Conservation (phyloP, 2,888 invertebrate genomes). For the Petrolisthes cinctipes region DNA sequence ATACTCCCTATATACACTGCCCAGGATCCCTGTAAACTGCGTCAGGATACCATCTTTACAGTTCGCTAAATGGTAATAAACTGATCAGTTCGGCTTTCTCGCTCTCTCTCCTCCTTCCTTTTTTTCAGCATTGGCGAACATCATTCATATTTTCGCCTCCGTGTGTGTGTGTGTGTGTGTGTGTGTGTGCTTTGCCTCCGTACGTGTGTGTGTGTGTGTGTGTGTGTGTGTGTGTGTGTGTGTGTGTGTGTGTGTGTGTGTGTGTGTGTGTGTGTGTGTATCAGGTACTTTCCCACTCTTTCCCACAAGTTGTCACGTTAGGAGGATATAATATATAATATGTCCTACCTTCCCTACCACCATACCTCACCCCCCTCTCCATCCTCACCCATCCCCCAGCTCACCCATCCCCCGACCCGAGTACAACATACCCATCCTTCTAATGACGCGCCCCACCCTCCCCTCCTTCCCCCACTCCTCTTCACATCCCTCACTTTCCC, state of each 20-base stretch:
- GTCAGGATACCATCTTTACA: constrained; percentile 30
- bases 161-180: neutral
- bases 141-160: constrained; percentile 17
- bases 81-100: constrained; percentile 11
- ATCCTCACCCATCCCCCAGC: neutral
- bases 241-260: neutral
- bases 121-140: constrained; percentile 9
- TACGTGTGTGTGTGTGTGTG: too few relatives aligned
- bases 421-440: neutral
- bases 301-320: neutral
- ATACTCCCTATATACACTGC: constrained; percentile 34
- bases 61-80: constrained; percentile 43
- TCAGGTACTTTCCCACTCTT: neutral
- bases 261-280: neutral
- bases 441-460: neutral
- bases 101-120: neutral
- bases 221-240: neutral
- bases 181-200: neutral
- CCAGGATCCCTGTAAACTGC: constrained; percentile 24
- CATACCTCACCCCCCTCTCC: neutral
- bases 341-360: neutral
- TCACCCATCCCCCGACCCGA: neutral
- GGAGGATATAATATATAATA: too few relatives aligned
- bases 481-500: neutral
- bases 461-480: neutral